phyloP scores from a whole-genome alignment of 2,888 invertebrate genomes.

The Villa cingulata region DNA sequence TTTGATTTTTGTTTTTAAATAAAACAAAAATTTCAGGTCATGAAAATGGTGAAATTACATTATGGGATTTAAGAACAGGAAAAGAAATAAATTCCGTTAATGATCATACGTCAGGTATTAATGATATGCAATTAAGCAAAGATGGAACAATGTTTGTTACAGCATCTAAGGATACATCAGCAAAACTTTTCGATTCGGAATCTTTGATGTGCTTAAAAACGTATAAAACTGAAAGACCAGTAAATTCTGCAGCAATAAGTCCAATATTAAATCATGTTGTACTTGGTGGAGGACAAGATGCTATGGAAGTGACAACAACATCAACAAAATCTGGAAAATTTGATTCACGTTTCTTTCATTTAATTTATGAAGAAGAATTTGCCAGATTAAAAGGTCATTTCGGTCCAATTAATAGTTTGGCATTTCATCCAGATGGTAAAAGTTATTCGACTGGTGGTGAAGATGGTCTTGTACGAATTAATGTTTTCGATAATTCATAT shows the following conservation, averaged over 20 bases:
- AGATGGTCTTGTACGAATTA: slow-evolving; percentile 94
- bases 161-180: slow-evolving; percentile 91
- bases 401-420: slow-evolving; percentile 96
- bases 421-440: slow-evolving; percentile 95
- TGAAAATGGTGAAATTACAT: slow-evolving; percentile 81
- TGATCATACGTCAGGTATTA: slow-evolving; percentile 77
- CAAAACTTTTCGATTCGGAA: slow-evolving; percentile 85
- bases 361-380: slow-evolving; percentile 94
- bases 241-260: slow-evolving; percentile 95
- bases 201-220: slow-evolving; percentile 79
- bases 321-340: slow-evolving; percentile 92
- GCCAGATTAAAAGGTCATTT: slow-evolving; percentile 98
- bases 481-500: slow-evolving; percentile 91
- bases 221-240: slow-evolving; percentile 94
- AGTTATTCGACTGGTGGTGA: slow-evolving; percentile 96
- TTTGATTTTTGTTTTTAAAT: not conserved
- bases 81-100: slow-evolving; percentile 63
- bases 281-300: slow-evolving; percentile 98
- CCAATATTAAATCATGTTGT: slow-evolving; percentile 93
- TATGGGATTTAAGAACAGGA: slow-evolving; percentile 86
- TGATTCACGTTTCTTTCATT: slow-evolving; percentile 86
- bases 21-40: slow-evolving; percentile 43
- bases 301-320: slow-evolving; percentile 96
- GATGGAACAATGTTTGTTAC: slow-evolving; percentile 94
- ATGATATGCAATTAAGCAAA: slow-evolving; percentile 90